Evolutionary conservation across 2,113 vertebrate genomes (phyloP), one percentile per base, ranked within the genome.

Genomic region (Amblyopsis rosae): DNA sequence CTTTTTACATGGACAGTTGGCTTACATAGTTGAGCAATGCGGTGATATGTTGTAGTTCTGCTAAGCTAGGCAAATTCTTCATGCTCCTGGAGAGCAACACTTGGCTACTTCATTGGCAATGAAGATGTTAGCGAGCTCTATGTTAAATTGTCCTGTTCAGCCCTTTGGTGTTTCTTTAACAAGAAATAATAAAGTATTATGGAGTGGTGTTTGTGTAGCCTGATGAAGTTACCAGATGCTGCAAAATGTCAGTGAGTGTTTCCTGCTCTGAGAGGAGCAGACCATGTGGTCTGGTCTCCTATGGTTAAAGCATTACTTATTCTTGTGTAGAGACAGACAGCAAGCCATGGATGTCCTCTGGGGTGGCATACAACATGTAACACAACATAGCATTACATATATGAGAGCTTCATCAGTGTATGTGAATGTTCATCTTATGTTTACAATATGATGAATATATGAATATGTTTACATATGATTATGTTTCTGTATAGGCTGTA

Each of bases 191-290:
- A 73, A 70, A 79, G 85, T 81, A 62, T 80, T 77, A 61, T 60
- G n/a, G 4, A 15, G 64, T 57, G 51, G 48, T 54, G 61, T 54
- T 70, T 61, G 75, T 60, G 70, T 41, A 55, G 58, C 59, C 59
- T 60, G 80, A 90, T 89, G 71, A 81, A 70, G 55, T 87, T 86
- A 80, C 77, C 88, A 90, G 88, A 86, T 85, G 81, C 67, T 77
- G 55, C 69, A 49, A 54, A 59, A 86, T 82, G 72, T 86, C 66
- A 75, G 68, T 19, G 41, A 69, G 74, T 47, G 17, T 75, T 83
- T 86, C 81, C 79, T 81, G 72, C 67, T 65, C 49, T 32, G 13
- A 75, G 62, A 76, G 75, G 17, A 15, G 57, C 49, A 72, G 60
- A 74, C 73, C 66, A 54, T 73, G 47, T 78, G 69, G 66, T 77